phyloP scores from a whole-genome alignment of 2,797 vertebrate genomes.

The Martes flavigula region DNA sequence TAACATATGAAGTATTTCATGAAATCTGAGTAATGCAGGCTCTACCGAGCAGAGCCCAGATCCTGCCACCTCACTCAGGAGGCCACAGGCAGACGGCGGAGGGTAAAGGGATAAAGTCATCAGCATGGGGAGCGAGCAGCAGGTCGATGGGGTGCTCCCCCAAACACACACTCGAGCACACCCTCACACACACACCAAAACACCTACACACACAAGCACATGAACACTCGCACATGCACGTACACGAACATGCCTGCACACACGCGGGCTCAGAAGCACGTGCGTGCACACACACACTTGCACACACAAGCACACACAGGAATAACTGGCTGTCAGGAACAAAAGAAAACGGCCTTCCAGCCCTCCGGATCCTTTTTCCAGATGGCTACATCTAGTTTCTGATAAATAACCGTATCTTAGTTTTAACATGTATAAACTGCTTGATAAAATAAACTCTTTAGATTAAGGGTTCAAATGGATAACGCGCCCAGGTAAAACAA shows the following conservation, averaged over 20 bases:
- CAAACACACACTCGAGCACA: accelerated
- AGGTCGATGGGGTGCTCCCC: accelerated
- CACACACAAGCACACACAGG: background rate
- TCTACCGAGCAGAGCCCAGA: background rate
- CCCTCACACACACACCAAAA: too few species aligned
- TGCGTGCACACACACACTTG: background rate
- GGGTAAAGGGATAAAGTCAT: background rate
- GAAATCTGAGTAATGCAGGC: background rate
- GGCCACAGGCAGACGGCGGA: accelerated
- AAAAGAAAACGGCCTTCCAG: background rate
- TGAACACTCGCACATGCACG: background rate
- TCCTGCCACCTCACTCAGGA: background rate
- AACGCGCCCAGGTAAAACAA: background rate
- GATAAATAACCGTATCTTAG: background rate
- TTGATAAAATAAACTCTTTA: background rate
- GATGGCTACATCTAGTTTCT: accelerated
- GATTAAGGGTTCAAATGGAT: background rate
- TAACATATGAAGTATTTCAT: background rate
- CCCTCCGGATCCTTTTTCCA: accelerated
- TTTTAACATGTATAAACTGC: background rate
- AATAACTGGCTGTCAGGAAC: accelerated
- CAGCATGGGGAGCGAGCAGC: accelerated
- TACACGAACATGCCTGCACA: accelerated
- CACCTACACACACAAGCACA: background rate
- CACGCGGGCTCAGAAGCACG: accelerated